A percentile compares a stretch with the other conserved stretches of the same genome.
Conservation (phyloP, 1,140 invertebrate species). For the Hesperophylax magnus region DNA sequence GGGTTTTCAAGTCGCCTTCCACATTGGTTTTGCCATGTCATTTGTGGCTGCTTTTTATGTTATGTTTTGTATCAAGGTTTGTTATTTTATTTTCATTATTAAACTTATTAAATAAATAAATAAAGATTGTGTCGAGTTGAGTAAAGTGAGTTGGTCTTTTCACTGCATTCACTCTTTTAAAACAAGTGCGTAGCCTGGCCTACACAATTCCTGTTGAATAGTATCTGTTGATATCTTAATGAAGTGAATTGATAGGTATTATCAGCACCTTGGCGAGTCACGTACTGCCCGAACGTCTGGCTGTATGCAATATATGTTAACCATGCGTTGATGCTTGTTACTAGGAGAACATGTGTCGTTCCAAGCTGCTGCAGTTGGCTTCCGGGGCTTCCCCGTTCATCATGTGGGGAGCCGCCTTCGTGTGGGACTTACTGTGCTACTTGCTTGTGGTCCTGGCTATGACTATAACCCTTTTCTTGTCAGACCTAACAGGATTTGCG, state of each 20-base stretch:
- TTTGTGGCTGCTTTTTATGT: conserved; percentile 84
- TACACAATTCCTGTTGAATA: too few relatives aligned
- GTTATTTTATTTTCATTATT: too few relatives aligned
- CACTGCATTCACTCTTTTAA: too few relatives aligned
- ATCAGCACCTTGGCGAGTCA: too few relatives aligned
- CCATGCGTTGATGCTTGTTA: conserved; percentile 35
- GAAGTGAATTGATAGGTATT: too few relatives aligned
- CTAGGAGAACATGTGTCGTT: conserved; percentile 70
- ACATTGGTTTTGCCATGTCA: conserved; percentile 77
- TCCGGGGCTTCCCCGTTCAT: conserved; percentile 81
- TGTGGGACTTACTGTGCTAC: conserved; percentile 83
- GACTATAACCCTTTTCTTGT: conserved; percentile 70
- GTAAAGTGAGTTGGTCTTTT: too few relatives aligned
- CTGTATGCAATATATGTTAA: conserved; percentile 59
- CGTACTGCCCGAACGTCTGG: too few relatives aligned
- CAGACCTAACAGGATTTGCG: conserved; percentile 73
- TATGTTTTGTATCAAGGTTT: conserved; percentile 78
- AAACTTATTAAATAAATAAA: too few relatives aligned
- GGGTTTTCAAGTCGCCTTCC: conserved; percentile 76
- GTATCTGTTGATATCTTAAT: too few relatives aligned
- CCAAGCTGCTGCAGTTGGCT: conserved; percentile 76
- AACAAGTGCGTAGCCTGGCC: too few relatives aligned
- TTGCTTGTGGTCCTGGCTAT: conserved; percentile 70
- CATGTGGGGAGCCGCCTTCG: conserved; percentile 80
- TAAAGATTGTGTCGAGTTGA: too few relatives aligned